A percentile compares a stretch with the other conserved stretches of the same genome.
phyloP scores from a whole-genome alignment of 1,140 invertebrate genomes.

The Megathymus violae region DNA sequence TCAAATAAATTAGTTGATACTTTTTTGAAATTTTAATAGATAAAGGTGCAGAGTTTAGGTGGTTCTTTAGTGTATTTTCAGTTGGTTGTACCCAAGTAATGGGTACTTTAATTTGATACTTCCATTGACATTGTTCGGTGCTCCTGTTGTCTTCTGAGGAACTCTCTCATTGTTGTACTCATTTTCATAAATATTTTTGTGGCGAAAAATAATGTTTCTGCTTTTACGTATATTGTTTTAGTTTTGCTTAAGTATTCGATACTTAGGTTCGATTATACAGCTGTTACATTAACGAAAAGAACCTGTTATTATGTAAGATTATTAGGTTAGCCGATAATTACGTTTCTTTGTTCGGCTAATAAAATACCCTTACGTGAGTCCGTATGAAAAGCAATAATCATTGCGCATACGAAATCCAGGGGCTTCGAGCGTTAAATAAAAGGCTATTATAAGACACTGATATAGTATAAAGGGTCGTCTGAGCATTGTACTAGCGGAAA shows the following conservation, averaged over 20 bases:
- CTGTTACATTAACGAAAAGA: conserved; percentile 15
- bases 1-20: no score
- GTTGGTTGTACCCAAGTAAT: background rate
- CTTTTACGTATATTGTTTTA: conserved; percentile 7
- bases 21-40: no score
- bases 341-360: conserved; percentile 21
- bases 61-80: conserved; percentile 1
- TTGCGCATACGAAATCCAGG: conserved; percentile 12
- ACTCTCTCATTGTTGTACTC: background rate
- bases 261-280: conserved; percentile 6
- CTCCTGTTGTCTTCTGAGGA: background rate
- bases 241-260: conserved; percentile 16
- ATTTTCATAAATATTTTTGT: conserved; percentile 21
- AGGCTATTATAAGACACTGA: conserved; percentile 8
- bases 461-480: conserved; percentile 4
- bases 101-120: conserved; percentile 2
- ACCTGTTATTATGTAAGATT: conserved; percentile 17
- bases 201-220: conserved; percentile 20
- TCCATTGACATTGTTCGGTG: background rate
- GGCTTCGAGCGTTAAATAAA: conserved; percentile 3
- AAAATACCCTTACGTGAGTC: conserved; percentile 16
- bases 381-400: conserved; percentile 11
- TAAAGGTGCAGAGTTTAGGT: no score
- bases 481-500: conserved; percentile 10
- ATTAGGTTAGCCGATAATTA: conserved; percentile 27